Evolutionary conservation across 2,113 vertebrate genomes (phyloP).

Genomic region (Syrmaticus mikado): DNA sequence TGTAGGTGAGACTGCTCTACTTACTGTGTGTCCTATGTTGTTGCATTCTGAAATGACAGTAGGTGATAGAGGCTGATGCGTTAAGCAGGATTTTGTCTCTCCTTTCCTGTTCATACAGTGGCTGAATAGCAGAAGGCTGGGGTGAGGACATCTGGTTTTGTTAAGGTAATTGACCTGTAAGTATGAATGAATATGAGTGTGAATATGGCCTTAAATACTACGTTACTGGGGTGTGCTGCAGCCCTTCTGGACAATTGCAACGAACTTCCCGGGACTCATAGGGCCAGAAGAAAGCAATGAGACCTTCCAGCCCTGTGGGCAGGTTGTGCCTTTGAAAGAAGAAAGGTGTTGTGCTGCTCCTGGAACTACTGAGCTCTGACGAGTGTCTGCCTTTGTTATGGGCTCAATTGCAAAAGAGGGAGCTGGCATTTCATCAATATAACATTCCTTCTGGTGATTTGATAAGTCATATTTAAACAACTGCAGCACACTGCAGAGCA

Average conservation of each 20-base stretch:
- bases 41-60: not conserved
- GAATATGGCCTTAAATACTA: not conserved
- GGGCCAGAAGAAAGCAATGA: not conserved
- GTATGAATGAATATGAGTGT: not conserved
- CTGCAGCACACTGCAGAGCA: not conserved
- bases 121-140: not conserved
- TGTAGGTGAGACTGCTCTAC: not conserved
- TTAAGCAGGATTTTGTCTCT: not conserved
- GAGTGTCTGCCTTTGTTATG: not conserved
- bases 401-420: not conserved
- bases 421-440: not conserved
- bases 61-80: not conserved
- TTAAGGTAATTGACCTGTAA: not conserved
- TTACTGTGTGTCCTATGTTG: rapidly evolving
- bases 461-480: not conserved
- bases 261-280: not conserved
- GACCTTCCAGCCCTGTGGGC: not conserved
- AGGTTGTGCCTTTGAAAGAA: not conserved
- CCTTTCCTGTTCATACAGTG: not conserved
- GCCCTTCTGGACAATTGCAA: not conserved
- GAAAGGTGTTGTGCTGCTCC: not conserved
- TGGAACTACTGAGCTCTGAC: not conserved
- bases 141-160: not conserved
- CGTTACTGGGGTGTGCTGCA: not conserved
- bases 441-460: not conserved